Evolutionary conservation across 2,888 invertebrate genomes (phyloP).

Genomic region (Sarcophaga variegata): DNA sequence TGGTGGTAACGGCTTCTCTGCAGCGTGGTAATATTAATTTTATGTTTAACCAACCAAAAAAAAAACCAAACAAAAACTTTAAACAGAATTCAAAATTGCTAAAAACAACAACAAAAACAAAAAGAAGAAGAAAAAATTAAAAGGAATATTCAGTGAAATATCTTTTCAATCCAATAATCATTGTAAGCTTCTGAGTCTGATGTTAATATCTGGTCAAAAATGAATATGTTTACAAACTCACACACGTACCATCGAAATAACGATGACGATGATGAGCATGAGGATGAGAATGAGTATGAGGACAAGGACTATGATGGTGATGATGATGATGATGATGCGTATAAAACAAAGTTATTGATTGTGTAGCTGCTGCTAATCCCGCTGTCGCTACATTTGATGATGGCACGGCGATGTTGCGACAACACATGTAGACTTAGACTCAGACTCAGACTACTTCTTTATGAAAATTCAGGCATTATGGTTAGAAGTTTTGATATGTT

Average conservation of each 20-base stretch:
- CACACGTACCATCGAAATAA: neutral
- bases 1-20: conserved; percentile 53
- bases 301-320: conserved; percentile 17
- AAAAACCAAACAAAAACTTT: neutral
- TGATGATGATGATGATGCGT: conserved; percentile 55
- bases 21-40: conserved; percentile 61
- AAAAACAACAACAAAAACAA: conserved; percentile 32
- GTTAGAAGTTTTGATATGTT: conserved; percentile 60
- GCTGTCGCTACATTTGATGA: conserved; percentile 26
- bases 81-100: conserved; percentile 32
- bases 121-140: neutral
- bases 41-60: conserved; percentile 44
- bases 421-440: conserved; percentile 35
- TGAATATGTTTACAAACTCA: conserved; percentile 52
- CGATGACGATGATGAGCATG: neutral
- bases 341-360: conserved; percentile 65
- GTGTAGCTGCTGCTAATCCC: conserved; percentile 46
- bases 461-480: conserved; percentile 55
- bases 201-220: conserved; percentile 66
- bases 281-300: conserved; percentile 28
- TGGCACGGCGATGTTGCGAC: conserved; percentile 50
- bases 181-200: conserved; percentile 72
- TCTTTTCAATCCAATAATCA: conserved; percentile 78
- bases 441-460: conserved; percentile 38
- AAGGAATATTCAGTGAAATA: conserved; percentile 79